Conservation (phyloP, 2,113 vertebrate genomes). For the Menura novaehollandiae region DNA sequence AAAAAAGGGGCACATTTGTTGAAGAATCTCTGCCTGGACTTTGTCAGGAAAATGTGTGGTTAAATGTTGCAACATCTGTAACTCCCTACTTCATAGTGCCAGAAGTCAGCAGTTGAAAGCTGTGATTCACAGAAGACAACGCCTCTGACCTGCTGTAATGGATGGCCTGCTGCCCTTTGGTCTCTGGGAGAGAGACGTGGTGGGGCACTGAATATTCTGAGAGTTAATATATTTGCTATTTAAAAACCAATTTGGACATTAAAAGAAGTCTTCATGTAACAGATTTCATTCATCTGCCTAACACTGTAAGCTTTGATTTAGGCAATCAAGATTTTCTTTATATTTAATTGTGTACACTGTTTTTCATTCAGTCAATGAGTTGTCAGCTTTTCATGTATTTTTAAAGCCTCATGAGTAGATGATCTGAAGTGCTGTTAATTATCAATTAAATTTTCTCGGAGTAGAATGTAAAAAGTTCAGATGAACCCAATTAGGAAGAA, state of each 20-base stretch:
- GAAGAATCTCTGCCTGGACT: neutral
- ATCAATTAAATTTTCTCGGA: conserved; percentile 73
- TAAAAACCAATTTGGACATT: conserved; percentile 64
- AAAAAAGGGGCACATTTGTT: neutral
- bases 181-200: neutral
- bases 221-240: conserved; percentile 29
- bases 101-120: neutral
- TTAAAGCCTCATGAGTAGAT: conserved; percentile 54
- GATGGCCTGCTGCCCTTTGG: neutral
- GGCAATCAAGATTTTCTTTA: conserved; percentile 65
- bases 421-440: conserved; percentile 71
- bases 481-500: conserved; percentile 65
- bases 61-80: neutral
- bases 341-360: conserved; percentile 65
- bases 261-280: conserved; percentile 60
- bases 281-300: conserved; percentile 57
- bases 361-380: conserved; percentile 52
- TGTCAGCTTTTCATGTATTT: conserved; percentile 70
- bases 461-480: conserved; percentile 67
- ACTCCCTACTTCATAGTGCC: neutral
- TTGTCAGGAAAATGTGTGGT: neutral
- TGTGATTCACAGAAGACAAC: neutral
- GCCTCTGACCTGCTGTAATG: neutral
- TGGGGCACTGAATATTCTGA: neutral
- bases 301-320: conserved; percentile 69